These are phyloP conservation scores for Caenorhabditis sp. DNA, from an alignment of 2,888 invertebrate genomes.

Conservation along the genomic window DNA sequence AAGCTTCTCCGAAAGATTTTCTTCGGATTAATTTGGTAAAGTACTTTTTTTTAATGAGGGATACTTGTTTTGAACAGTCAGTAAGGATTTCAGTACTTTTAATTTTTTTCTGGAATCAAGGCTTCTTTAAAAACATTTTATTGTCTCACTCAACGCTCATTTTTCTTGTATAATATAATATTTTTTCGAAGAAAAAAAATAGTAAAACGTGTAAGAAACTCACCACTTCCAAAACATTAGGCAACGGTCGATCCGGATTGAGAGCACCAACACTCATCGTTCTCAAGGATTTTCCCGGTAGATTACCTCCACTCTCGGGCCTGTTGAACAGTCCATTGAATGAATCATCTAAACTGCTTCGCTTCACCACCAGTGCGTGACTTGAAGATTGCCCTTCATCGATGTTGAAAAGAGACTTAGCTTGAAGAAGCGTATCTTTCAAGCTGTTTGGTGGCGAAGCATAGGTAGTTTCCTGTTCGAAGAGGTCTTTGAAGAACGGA, in stretches of 20 bases:
- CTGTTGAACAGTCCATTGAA: slow-evolving; percentile 13
- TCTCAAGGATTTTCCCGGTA: not conserved
- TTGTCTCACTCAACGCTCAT: no score
- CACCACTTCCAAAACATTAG: slow-evolving; percentile 35
- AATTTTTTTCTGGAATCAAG: no score
- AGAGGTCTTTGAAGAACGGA: not conserved
- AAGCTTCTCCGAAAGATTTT: no score
- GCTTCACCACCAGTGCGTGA: not conserved
- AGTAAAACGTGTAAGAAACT: no score
- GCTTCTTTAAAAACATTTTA: no score
- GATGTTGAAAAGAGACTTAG: not conserved
- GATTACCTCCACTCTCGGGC: not conserved
- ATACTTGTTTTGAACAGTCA: no score
- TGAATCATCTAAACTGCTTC: slow-evolving; percentile 22
- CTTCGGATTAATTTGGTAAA: no score
- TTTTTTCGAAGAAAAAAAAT: no score
- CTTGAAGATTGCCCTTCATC: not conserved
- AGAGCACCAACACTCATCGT: slow-evolving; percentile 32
- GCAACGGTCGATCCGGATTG: slow-evolving; percentile 8
- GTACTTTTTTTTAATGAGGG: no score
- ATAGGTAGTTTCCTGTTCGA: no score
- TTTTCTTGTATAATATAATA: no score
- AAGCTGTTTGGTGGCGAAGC: not conserved
- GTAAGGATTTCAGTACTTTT: no score
- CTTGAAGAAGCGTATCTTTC: not conserved